These are phyloP conservation scores for Pocillopora grandis DNA, from an alignment of 92 coral and sea anemone genomes.

Conservation along the genomic window DNA sequence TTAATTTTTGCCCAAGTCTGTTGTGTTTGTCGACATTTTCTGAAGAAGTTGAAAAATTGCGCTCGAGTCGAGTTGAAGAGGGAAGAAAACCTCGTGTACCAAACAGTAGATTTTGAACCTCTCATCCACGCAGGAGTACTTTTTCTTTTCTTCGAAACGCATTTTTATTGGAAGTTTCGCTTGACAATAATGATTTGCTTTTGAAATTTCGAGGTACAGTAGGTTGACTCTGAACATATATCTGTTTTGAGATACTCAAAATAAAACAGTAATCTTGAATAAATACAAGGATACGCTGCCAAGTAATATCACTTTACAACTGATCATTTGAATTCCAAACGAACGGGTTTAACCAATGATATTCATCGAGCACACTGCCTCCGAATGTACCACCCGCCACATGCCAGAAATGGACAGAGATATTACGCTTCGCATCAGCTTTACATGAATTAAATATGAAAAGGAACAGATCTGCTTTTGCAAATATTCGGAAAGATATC, in stretches of 20 bases:
- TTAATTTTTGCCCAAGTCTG: too few relatives aligned
- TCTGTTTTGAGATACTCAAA: not conserved
- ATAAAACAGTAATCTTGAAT: not conserved
- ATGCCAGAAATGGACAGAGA: not conserved
- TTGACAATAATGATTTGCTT: too few relatives aligned
- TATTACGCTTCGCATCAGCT: constrained; percentile 1
- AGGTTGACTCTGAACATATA: too few relatives aligned
- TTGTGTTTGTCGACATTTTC: too few relatives aligned
- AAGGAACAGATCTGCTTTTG: not conserved
- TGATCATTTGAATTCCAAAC: constrained; percentile 5
- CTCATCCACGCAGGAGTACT: too few relatives aligned
- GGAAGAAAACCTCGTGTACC: too few relatives aligned
- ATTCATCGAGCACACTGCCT: not conserved
- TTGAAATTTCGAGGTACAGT: too few relatives aligned
- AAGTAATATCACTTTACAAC: not conserved
- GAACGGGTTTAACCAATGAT: constrained; percentile 7
- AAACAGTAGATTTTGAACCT: too few relatives aligned
- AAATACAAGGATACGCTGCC: constrained; percentile 4
- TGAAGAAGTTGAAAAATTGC: too few relatives aligned
- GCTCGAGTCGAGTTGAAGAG: too few relatives aligned
- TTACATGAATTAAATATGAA: constrained; percentile 10
- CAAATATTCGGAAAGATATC: not conserved
- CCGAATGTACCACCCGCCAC: constrained; percentile 34
- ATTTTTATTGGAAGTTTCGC: too few relatives aligned
- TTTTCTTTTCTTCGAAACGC: too few relatives aligned